phyloP scores from a whole-genome alignment of 2,888 invertebrate species.

The Euzetes globulus region DNA sequence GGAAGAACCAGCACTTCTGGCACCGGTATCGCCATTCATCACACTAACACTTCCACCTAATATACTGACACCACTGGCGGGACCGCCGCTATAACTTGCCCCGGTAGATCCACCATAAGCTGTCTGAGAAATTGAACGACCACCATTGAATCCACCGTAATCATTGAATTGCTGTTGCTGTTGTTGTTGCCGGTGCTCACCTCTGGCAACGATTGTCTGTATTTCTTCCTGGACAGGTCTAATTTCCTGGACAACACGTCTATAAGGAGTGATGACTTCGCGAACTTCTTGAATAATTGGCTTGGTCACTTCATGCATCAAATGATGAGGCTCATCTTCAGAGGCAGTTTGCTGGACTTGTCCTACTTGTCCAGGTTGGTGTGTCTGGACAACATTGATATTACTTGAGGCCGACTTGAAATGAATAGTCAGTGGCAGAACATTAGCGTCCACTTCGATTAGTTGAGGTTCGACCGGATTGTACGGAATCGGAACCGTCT shows the following conservation, averaged over 20 bases:
- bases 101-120: background rate
- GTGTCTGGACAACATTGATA: constrained; percentile 28
- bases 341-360: background rate
- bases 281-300: constrained; percentile 28
- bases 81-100: background rate
- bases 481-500: constrained; percentile 25
- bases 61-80: background rate
- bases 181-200: background rate
- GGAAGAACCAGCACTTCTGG: background rate
- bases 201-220: constrained; percentile 13
- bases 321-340: constrained; percentile 31
- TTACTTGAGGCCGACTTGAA: constrained; percentile 27
- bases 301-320: constrained; percentile 28
- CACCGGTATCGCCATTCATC: background rate
- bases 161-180: background rate
- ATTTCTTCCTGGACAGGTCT: constrained; percentile 10
- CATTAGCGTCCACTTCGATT: constrained; percentile 27
- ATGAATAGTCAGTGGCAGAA: constrained; percentile 22
- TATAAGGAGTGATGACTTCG: constrained; percentile 14
- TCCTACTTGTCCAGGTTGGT: background rate
- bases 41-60: background rate
- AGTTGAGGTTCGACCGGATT: constrained; percentile 21
- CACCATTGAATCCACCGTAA: background rate
- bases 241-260: constrained; percentile 13
- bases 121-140: background rate